Base-by-base conservation (phyloP, 1,140 invertebrate genomes). In the Rhopalosiphum padi region DNA sequence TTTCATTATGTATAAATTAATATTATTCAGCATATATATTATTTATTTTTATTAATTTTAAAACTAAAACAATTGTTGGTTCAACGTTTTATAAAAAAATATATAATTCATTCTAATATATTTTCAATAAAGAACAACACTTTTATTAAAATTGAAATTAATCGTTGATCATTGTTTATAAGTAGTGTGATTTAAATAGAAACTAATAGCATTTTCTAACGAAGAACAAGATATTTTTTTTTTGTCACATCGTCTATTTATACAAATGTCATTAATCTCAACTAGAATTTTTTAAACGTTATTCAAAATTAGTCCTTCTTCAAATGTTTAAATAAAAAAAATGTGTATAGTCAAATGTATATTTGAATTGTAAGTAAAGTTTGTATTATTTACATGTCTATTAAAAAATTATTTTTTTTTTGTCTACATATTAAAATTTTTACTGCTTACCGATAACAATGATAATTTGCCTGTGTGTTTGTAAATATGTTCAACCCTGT, bases 401-500 rank as follows among this genome's bases (percentile, higher is more conserved):
- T n/a, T 68, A 6, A 77, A 77, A 77, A 60, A 68, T 30, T 30
- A n/a, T 77, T 77, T 11, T 46, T 46, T n/a, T 77, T 77, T 48
- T 51, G 86, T 23, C 18, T 88, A 51, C 25, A n/a, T 46, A n/a
- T 46, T 48, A 25, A 46, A 86, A 30, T 46, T n/a, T 43, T 46
- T n/a, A 43, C 6, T 46, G 41, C 8, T 46, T 43, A 68, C 60
- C 55, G 37, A 77, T 91, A 41, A 37, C n/a, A 90, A 53, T 51
- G 53, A 46, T 83, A 83, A 92, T 85, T 83, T 82, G 82, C 41
- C 51, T 46, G 90, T 46, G 48, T 46, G 90, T 51, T 91, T 48
- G 68, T 35, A 91, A 83, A 82, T 82, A 77, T 91, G 46, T 91
- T 83, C 90, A 48, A 91, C 90, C 68, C 90, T 41, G 90, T n/a